Conservation (phyloP, 2,113 vertebrate genomes). For the Ramphastos sulfuratus region DNA sequence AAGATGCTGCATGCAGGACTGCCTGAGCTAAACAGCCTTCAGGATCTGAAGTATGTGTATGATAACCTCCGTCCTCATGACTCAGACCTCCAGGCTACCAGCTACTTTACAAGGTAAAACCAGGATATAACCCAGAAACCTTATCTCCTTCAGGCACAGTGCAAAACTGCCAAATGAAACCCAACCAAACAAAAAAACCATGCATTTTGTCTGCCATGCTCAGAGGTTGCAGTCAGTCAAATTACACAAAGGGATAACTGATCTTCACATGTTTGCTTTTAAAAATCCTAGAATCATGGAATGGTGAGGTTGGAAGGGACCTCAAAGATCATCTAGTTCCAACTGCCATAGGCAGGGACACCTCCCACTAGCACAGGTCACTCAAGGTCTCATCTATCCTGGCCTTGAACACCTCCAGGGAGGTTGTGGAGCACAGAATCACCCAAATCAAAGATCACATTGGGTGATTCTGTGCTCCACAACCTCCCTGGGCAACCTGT, state of each 20-base stretch:
- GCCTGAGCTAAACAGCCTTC: slow-evolving; percentile 81
- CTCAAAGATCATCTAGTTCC: no score
- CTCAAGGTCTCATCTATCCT: no score
- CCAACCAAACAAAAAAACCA: neutral
- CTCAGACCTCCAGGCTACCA: slow-evolving; percentile 87
- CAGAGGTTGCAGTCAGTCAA: neutral
- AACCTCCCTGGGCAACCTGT: no score
- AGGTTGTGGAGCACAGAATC: no score
- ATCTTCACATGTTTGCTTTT: neutral
- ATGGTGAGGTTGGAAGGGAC: no score
- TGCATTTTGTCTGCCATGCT: neutral
- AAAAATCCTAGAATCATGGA: neutral
- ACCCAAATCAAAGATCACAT: no score
- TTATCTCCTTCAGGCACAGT: neutral
- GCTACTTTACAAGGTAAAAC: slow-evolving; percentile 87
- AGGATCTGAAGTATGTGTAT: slow-evolving; percentile 85
- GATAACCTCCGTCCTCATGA: slow-evolving; percentile 85
- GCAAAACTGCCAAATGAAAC: neutral
- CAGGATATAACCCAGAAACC: neutral
- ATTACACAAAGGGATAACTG: neutral
- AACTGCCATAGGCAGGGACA: no score
- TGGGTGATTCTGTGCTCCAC: no score
- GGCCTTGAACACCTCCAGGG: no score
- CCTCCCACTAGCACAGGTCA: no score
- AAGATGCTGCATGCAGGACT: slow-evolving; percentile 88